Conservation (phyloP, 2,888 invertebrate genomes). For the Andrena flavipes region DNA sequence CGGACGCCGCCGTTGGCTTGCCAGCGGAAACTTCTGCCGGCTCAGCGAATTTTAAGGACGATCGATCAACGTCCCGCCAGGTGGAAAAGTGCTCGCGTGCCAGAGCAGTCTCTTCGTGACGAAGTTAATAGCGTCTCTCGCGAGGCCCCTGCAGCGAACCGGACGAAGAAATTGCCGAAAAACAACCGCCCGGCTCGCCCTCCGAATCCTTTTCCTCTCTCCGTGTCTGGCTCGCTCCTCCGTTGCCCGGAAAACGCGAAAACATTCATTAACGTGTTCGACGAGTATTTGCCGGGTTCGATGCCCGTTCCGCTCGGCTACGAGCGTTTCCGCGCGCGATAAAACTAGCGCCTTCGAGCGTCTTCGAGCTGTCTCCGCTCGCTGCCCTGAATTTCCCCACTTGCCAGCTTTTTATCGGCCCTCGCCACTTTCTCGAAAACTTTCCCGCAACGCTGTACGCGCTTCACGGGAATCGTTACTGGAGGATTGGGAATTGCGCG, state of each 20-base stretch:
- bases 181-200: constrained; percentile 47
- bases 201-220: not conserved
- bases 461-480: not conserved
- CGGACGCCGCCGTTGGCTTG: constrained; percentile 11
- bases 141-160: constrained; percentile 13
- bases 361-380: constrained; percentile 13
- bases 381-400: constrained; percentile 12
- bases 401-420: constrained; percentile 24
- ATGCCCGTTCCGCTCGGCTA: constrained; percentile 5
- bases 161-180: constrained; percentile 67
- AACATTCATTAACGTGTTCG: constrained; percentile 70
- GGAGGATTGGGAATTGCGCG: constrained; percentile 1
- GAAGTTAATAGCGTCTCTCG: constrained; percentile 67
- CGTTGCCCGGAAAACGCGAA: constrained; percentile 55
- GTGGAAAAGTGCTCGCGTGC: constrained; percentile 69
- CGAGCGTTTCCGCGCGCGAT: not conserved
- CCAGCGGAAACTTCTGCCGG: constrained; percentile 28
- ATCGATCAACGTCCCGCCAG: constrained; percentile 72
- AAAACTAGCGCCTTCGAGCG: constrained; percentile 4
- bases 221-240: not conserved
- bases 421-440: not conserved
- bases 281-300: constrained; percentile 44
- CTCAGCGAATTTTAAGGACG: constrained; percentile 63
- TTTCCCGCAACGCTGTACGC: not conserved
- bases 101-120: constrained; percentile 66